Base-by-base conservation (phyloP, 2,113 vertebrate genomes). In the Paedocypris sp. region DNA sequence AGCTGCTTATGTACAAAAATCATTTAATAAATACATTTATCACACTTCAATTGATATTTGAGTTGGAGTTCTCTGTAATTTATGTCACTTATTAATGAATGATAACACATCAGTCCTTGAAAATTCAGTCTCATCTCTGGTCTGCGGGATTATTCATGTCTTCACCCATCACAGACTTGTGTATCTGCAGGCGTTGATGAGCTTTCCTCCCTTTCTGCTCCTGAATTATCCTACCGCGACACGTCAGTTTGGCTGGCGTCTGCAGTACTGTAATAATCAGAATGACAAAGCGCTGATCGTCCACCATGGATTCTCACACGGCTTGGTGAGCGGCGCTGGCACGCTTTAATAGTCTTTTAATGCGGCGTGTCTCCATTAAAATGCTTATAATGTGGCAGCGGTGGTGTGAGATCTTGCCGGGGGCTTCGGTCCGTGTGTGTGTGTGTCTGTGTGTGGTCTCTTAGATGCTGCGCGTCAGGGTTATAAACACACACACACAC, bases 331-430 rank as follows among this genome's bases (percentile, higher is more conserved):
- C 10, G 1, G 41, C 18, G 25, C 54, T 60, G 23, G 61, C 60
- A 66, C 52, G 28, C 19, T 35, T 32, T 58, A 66, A 69, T 50
- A 58, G 60, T 36, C 29, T 63, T 60, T 53, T 38, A 56, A 60
- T 60, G 23, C 59, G 18, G 31, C 36, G 32, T 25, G 38, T 26
- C 35, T 42, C 12, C 32, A 56, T 73, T 66, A 62, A 68, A 49
- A 45, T 23, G 9, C 29, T 36, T 25, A 28, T 58, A 51, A 62
- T 6, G 18, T 46, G 43, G 18, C 15, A 32, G 15, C 22, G n/a
- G 16, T 43, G 15, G 46, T 8, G 36, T 18, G 31, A 11, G 57
- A 49, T 9, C 11, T 58, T n/a, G 23, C 54, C 18, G 25, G 25
- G 6, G 16, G 50, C 20, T 22, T 52, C 10, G 0, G 26, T 6